Percentiles rank a stretch among this genome's conserved stretches.
phyloP scores from a whole-genome alignment of 2,113 vertebrate genomes.

The Gorsachius goisagi region DNA sequence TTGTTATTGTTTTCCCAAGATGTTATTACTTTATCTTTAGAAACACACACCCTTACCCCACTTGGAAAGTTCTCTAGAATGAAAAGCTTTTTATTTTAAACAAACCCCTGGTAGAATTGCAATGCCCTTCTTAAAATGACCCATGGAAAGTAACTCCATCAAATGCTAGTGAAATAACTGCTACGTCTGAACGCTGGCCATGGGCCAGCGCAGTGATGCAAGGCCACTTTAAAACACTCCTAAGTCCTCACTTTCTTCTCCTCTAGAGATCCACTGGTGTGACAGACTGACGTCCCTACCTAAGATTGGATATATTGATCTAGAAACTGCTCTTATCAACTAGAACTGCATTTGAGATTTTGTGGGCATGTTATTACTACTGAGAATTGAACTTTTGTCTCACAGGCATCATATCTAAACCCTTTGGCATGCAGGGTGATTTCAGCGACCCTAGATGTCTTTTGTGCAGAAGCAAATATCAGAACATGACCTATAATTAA shows the following conservation, averaged over 20 bases:
- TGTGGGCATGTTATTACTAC: conserved; percentile 31
- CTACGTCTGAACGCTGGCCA: neutral
- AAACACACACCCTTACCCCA: neutral
- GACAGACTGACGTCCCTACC: conserved; percentile 68
- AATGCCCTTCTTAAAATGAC: neutral
- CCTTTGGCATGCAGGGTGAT: conserved; percentile 42
- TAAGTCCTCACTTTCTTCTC: conserved; percentile 16
- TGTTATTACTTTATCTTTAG: neutral
- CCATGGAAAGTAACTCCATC: neutral
- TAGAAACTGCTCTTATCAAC: conserved; percentile 63
- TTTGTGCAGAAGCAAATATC: conserved; percentile 37
- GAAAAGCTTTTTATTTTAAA: neutral
- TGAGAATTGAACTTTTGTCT: conserved; percentile 48
- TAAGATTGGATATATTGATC: conserved; percentile 75
- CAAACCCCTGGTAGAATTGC: neutral
- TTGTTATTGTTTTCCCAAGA: neutral
- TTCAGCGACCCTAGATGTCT: conserved; percentile 50
- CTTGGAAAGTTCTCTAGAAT: neutral
- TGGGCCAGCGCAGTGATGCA: neutral
- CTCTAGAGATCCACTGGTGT: conserved; percentile 60
- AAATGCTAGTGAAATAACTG: neutral
- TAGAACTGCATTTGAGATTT: conserved; percentile 30
- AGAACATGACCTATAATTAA: conserved; percentile 53
- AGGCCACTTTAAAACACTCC: conserved; percentile 2
- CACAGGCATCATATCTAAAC: neutral